These are phyloP conservation scores for Daubentonia madagascariensis DNA, from an alignment of 2,113 vertebrate species.

Conservation along the genomic window DNA sequence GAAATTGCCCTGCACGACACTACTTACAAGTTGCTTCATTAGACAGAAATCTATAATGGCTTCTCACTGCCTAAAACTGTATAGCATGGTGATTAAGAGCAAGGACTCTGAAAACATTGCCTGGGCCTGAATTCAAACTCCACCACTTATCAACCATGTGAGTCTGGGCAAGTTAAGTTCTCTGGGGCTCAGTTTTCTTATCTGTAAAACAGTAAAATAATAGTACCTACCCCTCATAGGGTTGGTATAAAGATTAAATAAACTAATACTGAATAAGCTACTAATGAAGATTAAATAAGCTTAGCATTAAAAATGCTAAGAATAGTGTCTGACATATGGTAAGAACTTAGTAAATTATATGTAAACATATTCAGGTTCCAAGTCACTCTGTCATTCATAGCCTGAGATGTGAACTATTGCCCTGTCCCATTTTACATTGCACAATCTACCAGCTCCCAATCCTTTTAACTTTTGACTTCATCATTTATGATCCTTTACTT, in stretches of 20 bases:
- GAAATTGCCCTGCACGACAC: conserved; percentile 4
- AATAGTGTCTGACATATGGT: not conserved
- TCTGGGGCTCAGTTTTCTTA: conserved; percentile 21
- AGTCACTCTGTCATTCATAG: not conserved
- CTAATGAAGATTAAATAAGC: not conserved
- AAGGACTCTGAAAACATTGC: not conserved
- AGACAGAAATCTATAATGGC: not conserved
- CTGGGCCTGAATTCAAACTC: not conserved
- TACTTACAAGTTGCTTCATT: not conserved
- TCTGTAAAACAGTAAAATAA: conserved; percentile 42
- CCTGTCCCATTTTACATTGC: not conserved
- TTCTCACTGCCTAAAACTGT: conserved; percentile 33
- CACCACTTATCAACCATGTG: not conserved
- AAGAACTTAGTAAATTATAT: conserved; percentile 28
- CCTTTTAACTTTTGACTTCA: conserved; percentile 12
- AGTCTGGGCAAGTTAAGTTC: not conserved
- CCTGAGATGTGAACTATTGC: not conserved
- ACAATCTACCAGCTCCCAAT: not conserved
- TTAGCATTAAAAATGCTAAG: conserved; percentile 29
- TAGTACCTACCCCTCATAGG: not conserved
- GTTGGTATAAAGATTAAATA: conserved; percentile 38
- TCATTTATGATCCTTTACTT: not conserved
- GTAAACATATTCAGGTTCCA: not conserved
- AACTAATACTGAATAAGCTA: conserved; percentile 7
- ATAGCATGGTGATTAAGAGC: not conserved